Evolutionary conservation across 2,888 invertebrate species (phyloP).

Genomic region (Agrilus cyanescens): DNA sequence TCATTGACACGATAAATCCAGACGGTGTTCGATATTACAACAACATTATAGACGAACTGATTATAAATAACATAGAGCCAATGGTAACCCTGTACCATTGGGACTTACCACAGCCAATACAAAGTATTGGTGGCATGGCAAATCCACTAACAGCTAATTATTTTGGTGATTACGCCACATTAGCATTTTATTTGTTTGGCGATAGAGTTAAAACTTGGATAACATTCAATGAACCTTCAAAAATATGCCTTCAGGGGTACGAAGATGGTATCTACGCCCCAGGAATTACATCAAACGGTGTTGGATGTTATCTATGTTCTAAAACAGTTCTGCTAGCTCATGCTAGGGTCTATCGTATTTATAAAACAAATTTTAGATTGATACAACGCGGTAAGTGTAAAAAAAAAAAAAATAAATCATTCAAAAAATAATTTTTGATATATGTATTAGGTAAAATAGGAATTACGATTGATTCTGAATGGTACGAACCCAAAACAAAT

Average conservation of each 20-base stretch:
- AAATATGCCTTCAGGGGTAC: slow-evolving; percentile 24
- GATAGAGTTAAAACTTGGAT: slow-evolving; percentile 37
- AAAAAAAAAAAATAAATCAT: no score
- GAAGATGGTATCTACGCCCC: slow-evolving; percentile 34
- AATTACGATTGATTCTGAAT: slow-evolving; percentile 40
- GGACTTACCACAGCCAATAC: slow-evolving; percentile 47
- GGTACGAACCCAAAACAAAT: slow-evolving; percentile 38
- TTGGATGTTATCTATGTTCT: slow-evolving; percentile 46
- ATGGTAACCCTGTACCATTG: slow-evolving; percentile 52
- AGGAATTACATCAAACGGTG: slow-evolving; percentile 36
- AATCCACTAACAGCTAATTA: slow-evolving; percentile 47
- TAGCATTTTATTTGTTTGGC: slow-evolving; percentile 31
- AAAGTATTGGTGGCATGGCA: slow-evolving; percentile 52
- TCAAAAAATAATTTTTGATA: slow-evolving; percentile 22
- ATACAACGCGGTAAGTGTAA: slow-evolving; percentile 17
- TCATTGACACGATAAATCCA: slow-evolving; percentile 44
- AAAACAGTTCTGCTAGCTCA: slow-evolving; percentile 53
- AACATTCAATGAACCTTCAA: slow-evolving; percentile 41
- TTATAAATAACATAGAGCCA: slow-evolving; percentile 42
- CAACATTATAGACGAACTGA: slow-evolving; percentile 44
- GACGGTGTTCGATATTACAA: slow-evolving; percentile 52
- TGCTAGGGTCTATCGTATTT: slow-evolving; percentile 46
- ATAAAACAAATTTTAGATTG: slow-evolving; percentile 36
- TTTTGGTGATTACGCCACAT: slow-evolving; percentile 46
- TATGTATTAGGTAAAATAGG: slow-evolving; percentile 39